Conservation (phyloP, 2,113 vertebrate species). For the Pachycephala philippinensis region DNA sequence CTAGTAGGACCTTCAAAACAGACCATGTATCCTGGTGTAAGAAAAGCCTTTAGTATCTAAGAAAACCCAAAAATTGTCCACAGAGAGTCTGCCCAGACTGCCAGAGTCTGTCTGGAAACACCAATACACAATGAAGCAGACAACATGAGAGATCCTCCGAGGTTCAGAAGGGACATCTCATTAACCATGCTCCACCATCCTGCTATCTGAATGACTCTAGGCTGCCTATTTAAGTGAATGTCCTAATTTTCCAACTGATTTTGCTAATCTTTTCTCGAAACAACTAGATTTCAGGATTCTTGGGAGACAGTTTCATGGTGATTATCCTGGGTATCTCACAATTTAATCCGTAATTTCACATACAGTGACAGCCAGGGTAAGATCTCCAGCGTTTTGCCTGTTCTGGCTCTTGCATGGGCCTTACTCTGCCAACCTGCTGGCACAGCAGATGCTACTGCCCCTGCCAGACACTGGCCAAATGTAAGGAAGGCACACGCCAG, state of each 20-base stretch:
- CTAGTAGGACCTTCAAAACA: not conserved
- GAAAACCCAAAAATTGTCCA: not conserved
- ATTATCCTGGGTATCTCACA: not conserved
- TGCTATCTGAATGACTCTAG: not conserved
- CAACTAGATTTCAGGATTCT: not conserved
- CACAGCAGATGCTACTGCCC: not conserved
- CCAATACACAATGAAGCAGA: not conserved
- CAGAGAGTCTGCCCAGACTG: not conserved
- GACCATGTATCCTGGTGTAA: not conserved
- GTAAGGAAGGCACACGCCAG: not conserved
- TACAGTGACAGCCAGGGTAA: not conserved
- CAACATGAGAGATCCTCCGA: not conserved
- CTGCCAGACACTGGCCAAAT: not conserved
- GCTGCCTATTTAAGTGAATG: not conserved
- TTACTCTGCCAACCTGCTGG: not conserved
- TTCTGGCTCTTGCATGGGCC: fast-evolving
- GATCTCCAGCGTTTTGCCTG: not conserved
- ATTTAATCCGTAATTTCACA: not conserved
- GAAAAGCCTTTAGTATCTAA: not conserved
- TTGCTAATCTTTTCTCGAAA: not conserved
- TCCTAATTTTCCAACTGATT: not conserved
- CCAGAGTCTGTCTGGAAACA: not conserved
- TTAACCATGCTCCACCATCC: not conserved
- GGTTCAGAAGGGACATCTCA: not conserved
- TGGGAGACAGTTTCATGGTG: not conserved